Percentiles rank a stretch among this genome's conserved stretches.
phyloP scores from a whole-genome alignment of 2,113 vertebrate genomes.

The Oryctolagus cuniculus region mOryCun1.1 NC_091438.1:137276501-137277000 shows the following conservation, averaged over 20 bases:
- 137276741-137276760: slow-evolving; percentile 36
- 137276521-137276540: background rate
- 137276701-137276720: slow-evolving; percentile 42
- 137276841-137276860: slow-evolving; percentile 53
- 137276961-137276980: slow-evolving; percentile 62
- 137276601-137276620: slow-evolving; percentile 42
- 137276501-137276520: slow-evolving; percentile 14
- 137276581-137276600: slow-evolving; percentile 1
- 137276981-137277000: slow-evolving; percentile 58
- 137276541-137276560: slow-evolving; percentile 49
- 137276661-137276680: slow-evolving; percentile 55
- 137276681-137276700: slow-evolving; percentile 57
- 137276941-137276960: slow-evolving; percentile 56
- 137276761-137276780: slow-evolving; percentile 57
- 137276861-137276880: slow-evolving; percentile 48
- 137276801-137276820: slow-evolving; percentile 41
- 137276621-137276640: slow-evolving; percentile 27
- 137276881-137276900: slow-evolving; percentile 46
- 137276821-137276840: slow-evolving; percentile 27
- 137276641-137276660: slow-evolving; percentile 54
- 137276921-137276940: slow-evolving; percentile 43
- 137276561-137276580: slow-evolving; percentile 39
- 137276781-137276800: slow-evolving; percentile 33
- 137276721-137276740: slow-evolving; percentile 53
- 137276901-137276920: slow-evolving; percentile 63